Percentiles rank a stretch among this genome's conserved stretches.
Conservation (phyloP, 2,797 vertebrate genomes). For the Yasuhikotakia modesta region DNA sequence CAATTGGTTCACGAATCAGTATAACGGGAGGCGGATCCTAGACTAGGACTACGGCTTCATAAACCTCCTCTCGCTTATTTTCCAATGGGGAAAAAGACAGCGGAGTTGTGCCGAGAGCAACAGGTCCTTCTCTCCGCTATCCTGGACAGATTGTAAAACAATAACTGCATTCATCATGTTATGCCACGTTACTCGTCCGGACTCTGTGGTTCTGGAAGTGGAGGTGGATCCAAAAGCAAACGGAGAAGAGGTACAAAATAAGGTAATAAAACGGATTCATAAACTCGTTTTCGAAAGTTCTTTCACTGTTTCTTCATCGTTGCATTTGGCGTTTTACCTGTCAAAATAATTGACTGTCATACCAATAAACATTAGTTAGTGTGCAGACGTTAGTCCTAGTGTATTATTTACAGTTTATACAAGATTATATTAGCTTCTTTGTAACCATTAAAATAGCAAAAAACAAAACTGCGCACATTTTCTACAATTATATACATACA, state of each 20-base stretch:
- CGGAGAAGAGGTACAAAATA: constrained; percentile 54
- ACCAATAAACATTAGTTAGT: not conserved
- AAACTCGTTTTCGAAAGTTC: not conserved
- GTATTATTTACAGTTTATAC: not conserved
- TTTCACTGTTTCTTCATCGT: not conserved
- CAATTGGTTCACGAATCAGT: constrained; percentile 10
- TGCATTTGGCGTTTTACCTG: not conserved
- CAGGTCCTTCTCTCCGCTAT: not conserved
- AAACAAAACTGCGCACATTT: not conserved
- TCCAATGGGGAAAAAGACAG: constrained; percentile 9
- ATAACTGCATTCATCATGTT: constrained; percentile 44
- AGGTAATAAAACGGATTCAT: constrained; percentile 31
- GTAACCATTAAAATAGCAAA: not conserved
- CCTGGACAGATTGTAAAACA: constrained; percentile 13
- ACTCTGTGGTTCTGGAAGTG: constrained; percentile 57
- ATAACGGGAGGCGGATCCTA: constrained; percentile 21
- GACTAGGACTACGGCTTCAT: not conserved
- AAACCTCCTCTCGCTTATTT: constrained; percentile 1
- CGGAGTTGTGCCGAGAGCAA: not conserved
- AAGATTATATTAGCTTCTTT: not conserved
- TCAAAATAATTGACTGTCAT: not conserved
- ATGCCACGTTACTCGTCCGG: constrained; percentile 51
- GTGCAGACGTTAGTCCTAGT: not conserved
- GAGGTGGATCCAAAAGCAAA: constrained; percentile 53
- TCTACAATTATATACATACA: too few species aligned